These are phyloP conservation scores for Nesogale talazaci DNA, from an alignment of 2,113 vertebrate genomes.

Conservation along the genomic window DNA sequence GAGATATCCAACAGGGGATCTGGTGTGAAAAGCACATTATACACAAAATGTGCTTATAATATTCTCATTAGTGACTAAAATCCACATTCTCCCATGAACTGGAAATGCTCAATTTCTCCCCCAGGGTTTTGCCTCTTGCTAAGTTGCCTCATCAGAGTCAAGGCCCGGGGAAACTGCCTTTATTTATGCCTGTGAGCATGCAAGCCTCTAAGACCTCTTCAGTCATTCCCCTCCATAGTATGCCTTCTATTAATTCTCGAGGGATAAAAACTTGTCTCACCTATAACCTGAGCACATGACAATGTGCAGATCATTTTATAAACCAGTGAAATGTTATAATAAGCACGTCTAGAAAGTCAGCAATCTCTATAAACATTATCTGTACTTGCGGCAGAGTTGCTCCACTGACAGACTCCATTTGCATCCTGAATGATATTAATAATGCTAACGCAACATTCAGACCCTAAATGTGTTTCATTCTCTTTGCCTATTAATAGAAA, in stretches of 20 bases:
- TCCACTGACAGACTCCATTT: neutral
- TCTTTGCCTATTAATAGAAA: slow-evolving; percentile 17
- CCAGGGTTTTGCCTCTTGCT: slow-evolving; percentile 43
- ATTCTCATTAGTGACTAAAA: slow-evolving; percentile 59
- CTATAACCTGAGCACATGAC: slow-evolving; percentile 27
- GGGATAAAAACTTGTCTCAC: slow-evolving; percentile 37
- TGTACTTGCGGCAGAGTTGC: neutral
- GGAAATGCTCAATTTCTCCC: slow-evolving; percentile 60
- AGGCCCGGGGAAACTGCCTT: slow-evolving; percentile 42
- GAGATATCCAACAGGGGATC: slow-evolving; percentile 33
- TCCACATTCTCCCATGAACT: slow-evolving; percentile 45
- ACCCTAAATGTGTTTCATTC: neutral
- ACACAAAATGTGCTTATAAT: slow-evolving; percentile 51
- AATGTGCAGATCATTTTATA: slow-evolving; percentile 47
- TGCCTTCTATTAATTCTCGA: slow-evolving; percentile 42
- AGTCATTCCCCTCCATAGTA: slow-evolving; percentile 26
- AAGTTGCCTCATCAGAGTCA: slow-evolving; percentile 46
- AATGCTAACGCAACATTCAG: neutral
- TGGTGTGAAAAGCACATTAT: slow-evolving; percentile 51
- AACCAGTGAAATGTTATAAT: neutral
- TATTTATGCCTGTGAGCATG: slow-evolving; percentile 24
- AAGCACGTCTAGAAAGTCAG: slow-evolving; percentile 43
- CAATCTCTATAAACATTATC: neutral
- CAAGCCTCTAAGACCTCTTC: slow-evolving; percentile 30
- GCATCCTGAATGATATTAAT: neutral